Conservation (phyloP, 92 coral and sea anemone species). For the Umimayanthus chanpuru region DNA sequence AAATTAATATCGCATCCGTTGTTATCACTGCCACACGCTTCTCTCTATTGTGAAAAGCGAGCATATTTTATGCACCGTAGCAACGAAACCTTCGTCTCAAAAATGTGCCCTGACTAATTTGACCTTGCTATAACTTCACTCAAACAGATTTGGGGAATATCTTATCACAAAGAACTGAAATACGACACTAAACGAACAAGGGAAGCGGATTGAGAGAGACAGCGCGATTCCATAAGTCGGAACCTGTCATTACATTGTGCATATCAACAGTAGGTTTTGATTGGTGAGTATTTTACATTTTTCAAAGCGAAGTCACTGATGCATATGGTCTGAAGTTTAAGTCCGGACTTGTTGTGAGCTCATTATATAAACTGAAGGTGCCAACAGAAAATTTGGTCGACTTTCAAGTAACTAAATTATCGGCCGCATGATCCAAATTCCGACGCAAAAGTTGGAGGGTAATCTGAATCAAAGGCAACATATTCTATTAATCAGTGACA, state of each 20-base stretch:
- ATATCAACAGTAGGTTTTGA: background rate
- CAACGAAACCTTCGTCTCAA: constrained; percentile 17
- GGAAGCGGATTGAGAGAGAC: background rate
- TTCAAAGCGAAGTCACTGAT: background rate
- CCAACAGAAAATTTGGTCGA: background rate
- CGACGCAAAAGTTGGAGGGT: background rate
- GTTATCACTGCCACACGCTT: background rate
- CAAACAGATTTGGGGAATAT: constrained; percentile 2
- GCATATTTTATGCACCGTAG: constrained; percentile 18
- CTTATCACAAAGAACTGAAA: background rate
- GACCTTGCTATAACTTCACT: constrained; percentile 5
- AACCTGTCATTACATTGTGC: constrained; percentile 8
- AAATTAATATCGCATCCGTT: constrained; percentile 3
- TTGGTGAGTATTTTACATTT: constrained; percentile 20
- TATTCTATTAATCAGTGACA: background rate
- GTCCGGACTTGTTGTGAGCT: background rate
- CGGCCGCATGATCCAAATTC: constrained; percentile 1
- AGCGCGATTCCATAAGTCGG: background rate
- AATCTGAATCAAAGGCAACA: background rate
- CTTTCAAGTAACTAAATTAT: background rate
- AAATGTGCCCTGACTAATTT: constrained; percentile 8
- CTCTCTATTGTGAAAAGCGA: constrained; percentile 2
- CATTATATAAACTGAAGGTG: background rate
- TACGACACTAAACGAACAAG: constrained; percentile 24
- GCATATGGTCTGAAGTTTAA: background rate